These are phyloP conservation scores for Artibeus lituratus DNA, from an alignment of 2,797 vertebrate species.

Conservation along the genomic window DNA sequence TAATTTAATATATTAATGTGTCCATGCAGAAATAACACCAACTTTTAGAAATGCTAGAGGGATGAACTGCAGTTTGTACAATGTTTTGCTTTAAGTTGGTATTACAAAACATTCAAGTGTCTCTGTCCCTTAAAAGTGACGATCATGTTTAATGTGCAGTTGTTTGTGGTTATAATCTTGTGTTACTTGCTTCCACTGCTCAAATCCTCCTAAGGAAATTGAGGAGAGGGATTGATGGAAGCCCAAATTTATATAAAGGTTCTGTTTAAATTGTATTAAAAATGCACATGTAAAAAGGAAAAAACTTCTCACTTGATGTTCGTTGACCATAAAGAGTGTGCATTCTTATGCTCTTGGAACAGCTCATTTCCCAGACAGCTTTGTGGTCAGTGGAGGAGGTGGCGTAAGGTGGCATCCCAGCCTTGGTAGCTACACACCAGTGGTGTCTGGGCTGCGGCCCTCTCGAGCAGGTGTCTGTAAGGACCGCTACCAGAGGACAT, in stretches of 20 bases:
- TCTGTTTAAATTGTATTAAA: slow-evolving; percentile 68
- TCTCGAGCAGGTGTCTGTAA: slow-evolving; percentile 63
- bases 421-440: slow-evolving; percentile 2
- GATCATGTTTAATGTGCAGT: slow-evolving; percentile 72
- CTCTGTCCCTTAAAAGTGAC: slow-evolving; percentile 77
- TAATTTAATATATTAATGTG: slow-evolving; percentile 86
- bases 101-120: slow-evolving; percentile 76
- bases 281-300: slow-evolving; percentile 37
- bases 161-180: slow-evolving; percentile 65
- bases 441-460: not conserved
- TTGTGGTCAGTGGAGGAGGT: slow-evolving; percentile 64
- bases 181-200: slow-evolving; percentile 58
- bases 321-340: slow-evolving; percentile 60
- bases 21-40: slow-evolving; percentile 80
- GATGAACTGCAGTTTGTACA: slow-evolving; percentile 81
- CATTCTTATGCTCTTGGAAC: slow-evolving; percentile 71
- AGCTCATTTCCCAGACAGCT: slow-evolving; percentile 70
- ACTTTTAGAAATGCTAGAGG: slow-evolving; percentile 78
- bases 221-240: slow-evolving; percentile 41
- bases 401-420: slow-evolving; percentile 62
- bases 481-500: slow-evolving; percentile 35
- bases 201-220: slow-evolving; percentile 39
- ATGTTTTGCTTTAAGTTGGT: slow-evolving; percentile 77
- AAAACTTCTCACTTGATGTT: slow-evolving; percentile 51
- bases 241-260: slow-evolving; percentile 70